Base-by-base conservation (phyloP, 2,888 invertebrate genomes). In the Ophioninae sp. region DNA sequence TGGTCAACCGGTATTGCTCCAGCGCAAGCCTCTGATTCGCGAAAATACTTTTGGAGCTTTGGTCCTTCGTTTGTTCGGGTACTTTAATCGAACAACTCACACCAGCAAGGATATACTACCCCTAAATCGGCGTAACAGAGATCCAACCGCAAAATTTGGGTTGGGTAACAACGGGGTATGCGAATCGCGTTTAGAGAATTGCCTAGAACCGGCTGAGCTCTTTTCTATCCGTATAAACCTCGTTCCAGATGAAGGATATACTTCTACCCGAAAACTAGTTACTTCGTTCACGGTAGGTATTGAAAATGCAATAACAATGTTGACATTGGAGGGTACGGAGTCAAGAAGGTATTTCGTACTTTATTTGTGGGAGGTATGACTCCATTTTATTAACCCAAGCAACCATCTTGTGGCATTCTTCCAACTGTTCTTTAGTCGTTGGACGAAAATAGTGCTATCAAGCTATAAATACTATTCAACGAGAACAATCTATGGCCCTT, bases 31-130 rank as follows among this genome's bases (percentile, higher is more conserved):
- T 10, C 44, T 8, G 23, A 80, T 80, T 17, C 65, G 74, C 69
- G 57, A 70, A 79, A 79, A 69, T 75, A 82, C 75, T 82, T 82
- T 82, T 75, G 74, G 23, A 50, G 82, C 79, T 75, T 82, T 74
- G 74, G 44, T 82, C 78, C 64, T 65, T 64, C 56, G 81, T n/a
- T 68, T 68, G 76, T 73, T n/a, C 67, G 21, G 39, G 23, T 59
- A 57, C 75, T 81, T 81, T 76, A 76, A 76, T 81, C 57, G 70
- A 13, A 44, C 44, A 70, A 70, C 70, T 64, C 59, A 17, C 65
- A 30, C 39, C 30, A 41, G 23, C 13, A 59, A 20, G 69, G 75
- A n/a, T 65, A n/a, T 65, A 39, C 64, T 59, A 57, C 17, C 57
- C 23, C 70, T 21, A 72, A 81, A 76, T 72, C 57, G 61, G 57